A percentile compares a stretch with the other conserved stretches of the same genome.
phyloP scores from a whole-genome alignment of 53 echinoderm and acorn worm species.

The Crossaster papposus region DNA sequence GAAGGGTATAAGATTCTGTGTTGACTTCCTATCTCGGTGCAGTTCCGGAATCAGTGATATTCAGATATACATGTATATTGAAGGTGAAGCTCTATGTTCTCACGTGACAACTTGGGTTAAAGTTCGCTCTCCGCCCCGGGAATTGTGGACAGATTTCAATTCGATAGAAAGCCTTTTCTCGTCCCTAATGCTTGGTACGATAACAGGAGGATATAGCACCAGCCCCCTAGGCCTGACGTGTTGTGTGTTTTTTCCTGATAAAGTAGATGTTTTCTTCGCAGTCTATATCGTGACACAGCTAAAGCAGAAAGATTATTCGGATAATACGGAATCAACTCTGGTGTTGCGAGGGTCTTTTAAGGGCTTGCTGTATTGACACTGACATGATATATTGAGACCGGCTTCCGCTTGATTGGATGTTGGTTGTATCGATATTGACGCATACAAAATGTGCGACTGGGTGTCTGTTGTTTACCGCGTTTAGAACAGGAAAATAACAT shows the following conservation, averaged over 20 bases:
- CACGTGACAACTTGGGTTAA: constrained; percentile 1
- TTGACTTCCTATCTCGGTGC: too few relatives aligned
- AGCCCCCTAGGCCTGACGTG: neutral
- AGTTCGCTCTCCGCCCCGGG: neutral
- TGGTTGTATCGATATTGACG: neutral
- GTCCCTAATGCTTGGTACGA: neutral
- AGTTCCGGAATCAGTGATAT: too few relatives aligned
- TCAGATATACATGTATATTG: too few relatives aligned
- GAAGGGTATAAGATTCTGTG: too few relatives aligned
- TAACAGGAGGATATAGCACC: neutral
- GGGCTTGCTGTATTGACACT: neutral
- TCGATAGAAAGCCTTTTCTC: constrained; percentile 15
- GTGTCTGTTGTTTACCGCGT: too few relatives aligned
- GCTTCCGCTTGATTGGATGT: neutral
- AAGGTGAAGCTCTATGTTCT: neutral
- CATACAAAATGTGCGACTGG: too few relatives aligned
- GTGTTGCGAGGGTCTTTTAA: neutral
- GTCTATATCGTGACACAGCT: neutral
- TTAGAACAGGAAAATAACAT: too few relatives aligned
- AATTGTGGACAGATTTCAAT: neutral
- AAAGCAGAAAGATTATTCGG: neutral
- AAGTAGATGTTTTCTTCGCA: neutral
- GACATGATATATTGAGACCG: neutral
- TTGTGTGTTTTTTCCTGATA: neutral
- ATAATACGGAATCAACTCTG: neutral